phyloP scores from a whole-genome alignment of 2,113 vertebrate genomes.

The Panthera uncia region DNA sequence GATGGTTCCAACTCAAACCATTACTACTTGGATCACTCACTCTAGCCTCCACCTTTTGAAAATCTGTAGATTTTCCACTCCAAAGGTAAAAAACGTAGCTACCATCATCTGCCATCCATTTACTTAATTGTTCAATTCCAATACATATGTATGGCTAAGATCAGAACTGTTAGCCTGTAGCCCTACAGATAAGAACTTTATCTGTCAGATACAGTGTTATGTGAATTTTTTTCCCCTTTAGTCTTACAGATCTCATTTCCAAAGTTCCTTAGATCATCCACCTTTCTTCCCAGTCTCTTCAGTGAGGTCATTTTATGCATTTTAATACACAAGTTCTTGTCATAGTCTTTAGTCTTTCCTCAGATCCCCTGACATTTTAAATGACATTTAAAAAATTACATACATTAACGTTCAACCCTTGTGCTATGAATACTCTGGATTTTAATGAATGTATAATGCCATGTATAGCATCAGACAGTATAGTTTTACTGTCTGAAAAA shows the following conservation, averaged over 20 bases:
- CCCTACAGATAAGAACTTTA: background rate
- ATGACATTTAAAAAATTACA: too few species aligned
- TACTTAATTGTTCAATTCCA: background rate
- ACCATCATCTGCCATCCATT: background rate
- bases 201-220: background rate
- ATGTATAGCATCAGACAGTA: background rate
- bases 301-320: too few species aligned
- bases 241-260: background rate
- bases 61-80: background rate
- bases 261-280: background rate
- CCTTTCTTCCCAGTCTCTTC: background rate
- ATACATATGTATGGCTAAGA: background rate
- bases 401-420: too few species aligned
- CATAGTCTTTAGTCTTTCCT: background rate
- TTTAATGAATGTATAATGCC: background rate
- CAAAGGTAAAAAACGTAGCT: background rate
- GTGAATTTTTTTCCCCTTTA: background rate
- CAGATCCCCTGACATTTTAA: background rate
- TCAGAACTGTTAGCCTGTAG: background rate
- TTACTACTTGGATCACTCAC: background rate
- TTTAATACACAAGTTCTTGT: background rate
- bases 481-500: background rate
- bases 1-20: background rate
- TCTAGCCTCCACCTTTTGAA: background rate
- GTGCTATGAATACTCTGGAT: background rate